These are phyloP conservation scores for Artemia sp. DNA, from an alignment of 2,888 invertebrate species.

Conservation along the genomic window DNA sequence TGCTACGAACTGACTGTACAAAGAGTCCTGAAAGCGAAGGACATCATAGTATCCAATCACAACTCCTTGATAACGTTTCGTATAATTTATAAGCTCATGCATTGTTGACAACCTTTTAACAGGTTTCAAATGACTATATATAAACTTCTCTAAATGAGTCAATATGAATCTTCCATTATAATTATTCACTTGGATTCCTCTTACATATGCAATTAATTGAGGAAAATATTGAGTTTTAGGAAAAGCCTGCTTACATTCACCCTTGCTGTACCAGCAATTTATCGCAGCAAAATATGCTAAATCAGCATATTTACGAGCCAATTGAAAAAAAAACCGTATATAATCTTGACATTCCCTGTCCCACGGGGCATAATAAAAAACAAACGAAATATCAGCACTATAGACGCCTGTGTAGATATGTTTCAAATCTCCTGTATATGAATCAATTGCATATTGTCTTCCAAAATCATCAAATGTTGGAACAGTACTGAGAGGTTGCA, in stretches of 20 bases:
- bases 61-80: background rate
- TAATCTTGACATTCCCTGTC: constrained; percentile 3
- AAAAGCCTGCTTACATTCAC: constrained; percentile 8
- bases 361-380: background rate
- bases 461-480: background rate
- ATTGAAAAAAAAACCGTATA: background rate
- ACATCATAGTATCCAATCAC: background rate
- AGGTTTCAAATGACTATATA: background rate
- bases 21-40: background rate
- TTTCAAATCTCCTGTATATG: constrained; percentile 13
- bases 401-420: background rate
- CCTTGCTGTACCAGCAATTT: constrained; percentile 2
- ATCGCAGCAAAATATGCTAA: background rate
- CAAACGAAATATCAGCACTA: background rate
- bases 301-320: background rate
- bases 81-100: background rate
- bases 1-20: background rate
- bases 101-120: background rate
- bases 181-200: background rate
- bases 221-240: background rate
- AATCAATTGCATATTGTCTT: background rate
- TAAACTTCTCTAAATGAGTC: background rate
- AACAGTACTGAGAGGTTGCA: background rate
- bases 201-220: constrained; percentile 6
- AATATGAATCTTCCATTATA: background rate